These are phyloP conservation scores for Meloidogyne chitwoodi DNA, from an alignment of 1,140 invertebrate species.

Conservation along the genomic window DNA sequence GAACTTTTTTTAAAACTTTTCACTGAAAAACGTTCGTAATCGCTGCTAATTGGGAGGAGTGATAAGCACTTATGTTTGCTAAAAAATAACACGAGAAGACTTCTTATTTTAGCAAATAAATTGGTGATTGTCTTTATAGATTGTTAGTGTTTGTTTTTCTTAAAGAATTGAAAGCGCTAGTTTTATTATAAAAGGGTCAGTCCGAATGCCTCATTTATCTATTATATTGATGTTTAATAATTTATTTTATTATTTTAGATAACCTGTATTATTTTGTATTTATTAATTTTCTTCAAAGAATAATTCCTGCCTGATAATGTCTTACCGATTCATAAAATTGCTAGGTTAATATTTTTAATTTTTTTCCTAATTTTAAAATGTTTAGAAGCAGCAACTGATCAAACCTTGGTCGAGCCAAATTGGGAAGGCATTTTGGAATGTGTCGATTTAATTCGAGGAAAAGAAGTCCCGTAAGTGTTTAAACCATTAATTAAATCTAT, in stretches of 20 bases:
- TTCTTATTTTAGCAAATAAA: too few species aligned
- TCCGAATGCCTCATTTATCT: background rate
- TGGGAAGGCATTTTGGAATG: slow-evolving; percentile 58
- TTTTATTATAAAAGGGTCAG: too few species aligned
- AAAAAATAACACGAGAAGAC: too few species aligned
- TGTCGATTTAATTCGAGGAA: slow-evolving; percentile 53
- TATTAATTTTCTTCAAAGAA: background rate
- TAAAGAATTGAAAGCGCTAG: too few species aligned
- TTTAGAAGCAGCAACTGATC: slow-evolving; percentile 55
- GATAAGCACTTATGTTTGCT: too few species aligned
- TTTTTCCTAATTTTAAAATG: background rate
- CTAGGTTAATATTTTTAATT: slow-evolving; percentile 12
- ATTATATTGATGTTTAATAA: background rate
- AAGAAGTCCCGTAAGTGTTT: slow-evolving; percentile 51
- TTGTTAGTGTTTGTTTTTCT: too few species aligned
- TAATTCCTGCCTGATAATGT: slow-evolving; percentile 19
- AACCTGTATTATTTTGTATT: background rate
- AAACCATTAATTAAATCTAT: background rate
- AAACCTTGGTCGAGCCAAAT: slow-evolving; percentile 54
- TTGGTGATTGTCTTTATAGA: too few species aligned
- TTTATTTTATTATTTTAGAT: background rate
- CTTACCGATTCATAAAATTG: slow-evolving; percentile 34
- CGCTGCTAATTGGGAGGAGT: too few species aligned
- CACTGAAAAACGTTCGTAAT: too few species aligned
- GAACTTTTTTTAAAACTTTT: too few species aligned